Conservation (phyloP, 2,113 vertebrate genomes). For the Zosterops lateralis region DNA sequence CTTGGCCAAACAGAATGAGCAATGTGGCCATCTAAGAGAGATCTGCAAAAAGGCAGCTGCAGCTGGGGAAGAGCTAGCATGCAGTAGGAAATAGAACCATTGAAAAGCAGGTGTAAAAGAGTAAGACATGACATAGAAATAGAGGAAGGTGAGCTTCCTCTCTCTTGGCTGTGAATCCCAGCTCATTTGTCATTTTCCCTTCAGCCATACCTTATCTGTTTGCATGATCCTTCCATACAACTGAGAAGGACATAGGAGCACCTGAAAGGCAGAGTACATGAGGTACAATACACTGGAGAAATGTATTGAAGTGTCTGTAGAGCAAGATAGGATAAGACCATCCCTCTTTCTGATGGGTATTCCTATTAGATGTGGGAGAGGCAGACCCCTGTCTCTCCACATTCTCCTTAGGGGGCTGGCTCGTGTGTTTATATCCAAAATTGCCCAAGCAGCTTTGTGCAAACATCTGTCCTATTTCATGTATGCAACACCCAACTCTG, state of each 20-base stretch:
- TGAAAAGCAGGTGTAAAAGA: background rate
- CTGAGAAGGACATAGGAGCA: background rate
- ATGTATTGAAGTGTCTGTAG: background rate
- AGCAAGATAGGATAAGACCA: background rate
- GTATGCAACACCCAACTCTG: background rate
- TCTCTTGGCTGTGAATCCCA: background rate
- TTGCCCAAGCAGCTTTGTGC: background rate
- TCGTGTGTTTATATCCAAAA: background rate
- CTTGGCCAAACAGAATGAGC: background rate
- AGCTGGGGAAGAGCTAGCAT: background rate
- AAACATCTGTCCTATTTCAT: background rate
- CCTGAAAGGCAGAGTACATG: background rate
- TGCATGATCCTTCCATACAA: background rate
- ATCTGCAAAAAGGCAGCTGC: background rate
- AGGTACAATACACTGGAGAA: background rate
- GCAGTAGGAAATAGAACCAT: background rate
- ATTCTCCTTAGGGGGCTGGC: background rate
- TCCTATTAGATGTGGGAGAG: background rate
- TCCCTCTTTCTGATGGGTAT: background rate
- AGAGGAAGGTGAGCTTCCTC: background rate
- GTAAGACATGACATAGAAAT: background rate
- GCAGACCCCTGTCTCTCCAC: background rate
- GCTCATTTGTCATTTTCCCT: background rate
- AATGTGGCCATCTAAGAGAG: background rate
- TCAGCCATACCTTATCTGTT: background rate